Evolutionary conservation across 2,888 invertebrate genomes (phyloP).

Genomic region (Polydrusus tereticollis): DNA sequence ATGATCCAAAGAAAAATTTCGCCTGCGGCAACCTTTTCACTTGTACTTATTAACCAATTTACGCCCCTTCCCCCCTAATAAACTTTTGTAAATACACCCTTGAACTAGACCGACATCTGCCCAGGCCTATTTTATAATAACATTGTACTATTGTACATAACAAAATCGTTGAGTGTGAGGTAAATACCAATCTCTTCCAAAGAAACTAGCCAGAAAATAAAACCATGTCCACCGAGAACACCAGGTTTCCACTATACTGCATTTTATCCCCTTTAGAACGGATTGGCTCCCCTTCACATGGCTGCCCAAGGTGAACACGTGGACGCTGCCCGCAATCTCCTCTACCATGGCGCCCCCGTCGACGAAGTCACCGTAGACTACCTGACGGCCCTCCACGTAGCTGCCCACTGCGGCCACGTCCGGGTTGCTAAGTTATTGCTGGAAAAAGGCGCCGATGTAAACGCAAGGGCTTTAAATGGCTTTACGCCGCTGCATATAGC

Average conservation of each 20-base stretch:
- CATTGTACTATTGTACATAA: no score
- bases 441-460: constrained; percentile 95
- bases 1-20: no score
- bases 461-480: constrained; percentile 95
- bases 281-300: constrained; percentile 98
- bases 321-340: constrained; percentile 91
- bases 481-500: constrained; percentile 99
- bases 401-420: constrained; percentile 94
- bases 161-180: no score
- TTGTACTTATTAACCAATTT: no score
- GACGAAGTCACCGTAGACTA: constrained; percentile 99
- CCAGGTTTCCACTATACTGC: neutral
- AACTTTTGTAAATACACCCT: no score
- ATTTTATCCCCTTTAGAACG: constrained; percentile 72
- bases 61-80: no score
- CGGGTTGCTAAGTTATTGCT: constrained; percentile 92
- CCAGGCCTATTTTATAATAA: no score
- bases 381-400: constrained; percentile 95
- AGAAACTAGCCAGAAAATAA: no score
- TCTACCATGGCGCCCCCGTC: constrained; percentile 96
- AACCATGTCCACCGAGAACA: neutral
- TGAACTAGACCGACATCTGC: no score
- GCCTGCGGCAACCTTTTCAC: no score
- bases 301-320: constrained; percentile 99
- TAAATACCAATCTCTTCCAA: no score